Evolutionary conservation across 1,140 invertebrate genomes (phyloP).

Genomic region (Cyphomyrmex costatus): DNA sequence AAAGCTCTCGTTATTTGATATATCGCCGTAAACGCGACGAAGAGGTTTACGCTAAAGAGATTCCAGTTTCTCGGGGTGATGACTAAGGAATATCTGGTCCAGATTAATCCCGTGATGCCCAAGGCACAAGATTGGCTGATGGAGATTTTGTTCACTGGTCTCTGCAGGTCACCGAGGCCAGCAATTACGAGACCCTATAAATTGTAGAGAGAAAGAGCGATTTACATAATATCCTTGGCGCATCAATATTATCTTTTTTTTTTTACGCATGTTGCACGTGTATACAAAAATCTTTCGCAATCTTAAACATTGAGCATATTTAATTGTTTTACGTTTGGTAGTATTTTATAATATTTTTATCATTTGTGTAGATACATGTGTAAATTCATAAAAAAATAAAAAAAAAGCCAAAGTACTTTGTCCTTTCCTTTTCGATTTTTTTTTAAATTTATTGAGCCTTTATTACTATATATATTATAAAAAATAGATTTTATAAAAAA

Average conservation of each 20-base stretch:
- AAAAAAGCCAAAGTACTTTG: no score
- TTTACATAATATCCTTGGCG: neutral
- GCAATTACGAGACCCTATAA: conserved; percentile 95
- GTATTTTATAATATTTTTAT: neutral
- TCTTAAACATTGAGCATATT: neutral
- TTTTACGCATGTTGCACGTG: neutral
- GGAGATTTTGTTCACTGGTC: conserved; percentile 97
- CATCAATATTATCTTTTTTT: neutral
- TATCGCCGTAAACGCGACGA: conserved; percentile 94
- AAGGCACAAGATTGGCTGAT: conserved; percentile 94
- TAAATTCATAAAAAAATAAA: no score
- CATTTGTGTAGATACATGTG: neutral
- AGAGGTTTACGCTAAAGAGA: conserved; percentile 97
- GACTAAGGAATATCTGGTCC: conserved; percentile 96
- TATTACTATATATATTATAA: no score
- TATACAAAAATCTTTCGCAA: neutral
- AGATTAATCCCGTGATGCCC: conserved; percentile 92
- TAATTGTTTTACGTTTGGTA: neutral
- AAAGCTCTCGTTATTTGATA: conserved; percentile 93
- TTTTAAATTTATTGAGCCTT: no score
- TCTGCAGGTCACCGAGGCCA: conserved; percentile 95
- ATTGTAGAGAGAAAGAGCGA: neutral
- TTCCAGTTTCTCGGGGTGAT: conserved; percentile 98
- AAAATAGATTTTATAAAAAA: neutral
- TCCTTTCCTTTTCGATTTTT: no score